phyloP scores from a whole-genome alignment of 2,888 invertebrate species.

The Lacanobia wlatinum region DNA sequence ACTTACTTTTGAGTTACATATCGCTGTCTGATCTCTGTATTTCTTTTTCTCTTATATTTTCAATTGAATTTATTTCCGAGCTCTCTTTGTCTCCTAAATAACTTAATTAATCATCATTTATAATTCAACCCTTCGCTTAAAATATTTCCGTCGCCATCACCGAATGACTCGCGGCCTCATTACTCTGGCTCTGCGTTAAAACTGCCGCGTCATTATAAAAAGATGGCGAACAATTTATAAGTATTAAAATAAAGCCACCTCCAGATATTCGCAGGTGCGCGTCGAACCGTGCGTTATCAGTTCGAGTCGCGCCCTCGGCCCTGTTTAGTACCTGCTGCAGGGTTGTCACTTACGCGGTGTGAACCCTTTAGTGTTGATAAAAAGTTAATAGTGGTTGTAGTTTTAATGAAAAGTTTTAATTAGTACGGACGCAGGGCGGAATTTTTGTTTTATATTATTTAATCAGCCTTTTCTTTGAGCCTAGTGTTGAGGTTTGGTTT shows the following conservation, averaged over 20 bases:
- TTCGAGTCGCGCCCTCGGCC: conserved; percentile 63
- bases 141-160: conserved; percentile 24
- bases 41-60: not conserved
- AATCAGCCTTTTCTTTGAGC: not conserved
- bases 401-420: conserved; percentile 20
- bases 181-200: conserved; percentile 49
- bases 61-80: not conserved
- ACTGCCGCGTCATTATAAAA: conserved; percentile 57
- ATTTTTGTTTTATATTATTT: not conserved
- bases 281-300: conserved; percentile 79
- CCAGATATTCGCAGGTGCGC: conserved; percentile 64
- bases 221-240: conserved; percentile 56
- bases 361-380: conserved; percentile 15
- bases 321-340: conserved; percentile 58
- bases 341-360: conserved; percentile 41
- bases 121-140: conserved; percentile 30
- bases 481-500: not conserved
- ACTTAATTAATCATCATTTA: conserved; percentile 30
- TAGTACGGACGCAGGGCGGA: too few relatives aligned
- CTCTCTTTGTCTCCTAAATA: conserved; percentile 6
- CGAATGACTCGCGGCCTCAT: conserved; percentile 50
- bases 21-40: not conserved
- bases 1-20: not conserved
- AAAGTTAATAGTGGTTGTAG: conserved; percentile 22
- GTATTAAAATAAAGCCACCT: conserved; percentile 65